These are phyloP conservation scores for Ennomos fuscantarius DNA, from an alignment of 2,888 invertebrate genomes.

Conservation along the genomic window DNA sequence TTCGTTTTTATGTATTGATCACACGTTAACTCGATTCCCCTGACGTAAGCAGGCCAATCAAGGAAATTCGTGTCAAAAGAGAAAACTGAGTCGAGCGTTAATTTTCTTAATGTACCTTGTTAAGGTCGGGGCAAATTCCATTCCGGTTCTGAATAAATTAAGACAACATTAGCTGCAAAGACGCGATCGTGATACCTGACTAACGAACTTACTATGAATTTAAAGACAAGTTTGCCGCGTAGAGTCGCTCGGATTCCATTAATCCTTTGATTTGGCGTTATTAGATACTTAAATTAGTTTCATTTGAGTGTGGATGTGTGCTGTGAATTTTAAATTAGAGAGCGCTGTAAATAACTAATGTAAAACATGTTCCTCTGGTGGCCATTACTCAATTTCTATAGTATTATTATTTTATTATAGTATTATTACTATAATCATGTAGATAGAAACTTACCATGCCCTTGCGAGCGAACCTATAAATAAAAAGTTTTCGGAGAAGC, in stretches of 20 bases:
- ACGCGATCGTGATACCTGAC: constrained; percentile 38
- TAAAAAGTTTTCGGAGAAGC: too few species aligned
- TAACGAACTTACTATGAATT: constrained; percentile 54
- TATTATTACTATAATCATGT: too few species aligned
- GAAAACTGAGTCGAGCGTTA: constrained; percentile 70
- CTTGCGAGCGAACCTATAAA: too few species aligned
- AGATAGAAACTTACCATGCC: too few species aligned
- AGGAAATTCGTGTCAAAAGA: constrained; percentile 68
- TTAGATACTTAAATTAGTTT: too few species aligned
- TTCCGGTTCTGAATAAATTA: constrained; percentile 72
- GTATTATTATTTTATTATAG: too few species aligned
- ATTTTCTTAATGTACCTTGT: constrained; percentile 79
- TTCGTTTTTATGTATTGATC: constrained; percentile 45
- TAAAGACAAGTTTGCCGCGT: constrained; percentile 51
- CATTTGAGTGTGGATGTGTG: too few species aligned
- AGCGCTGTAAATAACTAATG: too few species aligned
- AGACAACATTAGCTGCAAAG: constrained; percentile 64
- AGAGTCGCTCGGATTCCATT: not conserved
- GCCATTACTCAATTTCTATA: too few species aligned
- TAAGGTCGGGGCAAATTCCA: constrained; percentile 63
- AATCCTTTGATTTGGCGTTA: not conserved
- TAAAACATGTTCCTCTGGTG: too few species aligned
- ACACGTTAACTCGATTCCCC: constrained; percentile 62
- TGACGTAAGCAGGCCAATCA: constrained; percentile 72
- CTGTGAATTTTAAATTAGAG: too few species aligned